Evolutionary conservation across 2,113 vertebrate species (phyloP), one percentile per base, ranked within the genome.

Genomic region (western clawed frog (Xenopus tropicalis)): DNA sequence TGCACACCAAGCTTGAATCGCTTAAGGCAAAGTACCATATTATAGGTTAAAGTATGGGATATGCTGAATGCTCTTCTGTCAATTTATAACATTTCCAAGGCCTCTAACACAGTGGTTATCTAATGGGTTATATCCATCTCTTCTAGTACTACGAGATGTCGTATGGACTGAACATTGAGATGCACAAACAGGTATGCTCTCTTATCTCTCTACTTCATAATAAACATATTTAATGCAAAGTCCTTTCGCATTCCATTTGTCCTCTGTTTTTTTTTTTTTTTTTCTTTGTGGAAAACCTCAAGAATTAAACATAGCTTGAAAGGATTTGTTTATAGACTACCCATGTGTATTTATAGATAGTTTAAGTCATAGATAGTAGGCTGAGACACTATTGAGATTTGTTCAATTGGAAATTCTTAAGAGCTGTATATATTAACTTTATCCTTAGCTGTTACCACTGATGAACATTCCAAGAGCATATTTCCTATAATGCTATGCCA

Each of bases 61-160:
- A 69, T 78, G 29, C 0, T 0, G 20, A 74, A 61, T 77, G 16
- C 44, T 79, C 59, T 62, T 20, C 0, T 0, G 66, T 69, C 70
- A 63, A 17, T 65, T 81, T 79, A 14, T 77, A 78, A 71, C 23
- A 76, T 43, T 77, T 72, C 0, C 62, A 54, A 42, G 46, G 11
- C 16, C 0, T 1, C n/a, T 24, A 20, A 16, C 52, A 54, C 16
- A 14, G 56, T 52, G 56, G 16, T 17, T 65, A 23, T 61, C 64
- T 75, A 80, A 44, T 75, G 0, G 1, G 20, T 22, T 75, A 77
- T 81, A 85, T 85, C 71, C 23, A 87, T 88, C 69, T 87, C 80
- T 91, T 87, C 78, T 85, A 98, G 95, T 98, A 98, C 87, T 97
- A 98, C 0, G 95, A 98, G 83, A 98, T 98, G 95, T 98, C 95